Conservation (phyloP, 2,888 invertebrate species). For the Pegoplata infirma region DNA sequence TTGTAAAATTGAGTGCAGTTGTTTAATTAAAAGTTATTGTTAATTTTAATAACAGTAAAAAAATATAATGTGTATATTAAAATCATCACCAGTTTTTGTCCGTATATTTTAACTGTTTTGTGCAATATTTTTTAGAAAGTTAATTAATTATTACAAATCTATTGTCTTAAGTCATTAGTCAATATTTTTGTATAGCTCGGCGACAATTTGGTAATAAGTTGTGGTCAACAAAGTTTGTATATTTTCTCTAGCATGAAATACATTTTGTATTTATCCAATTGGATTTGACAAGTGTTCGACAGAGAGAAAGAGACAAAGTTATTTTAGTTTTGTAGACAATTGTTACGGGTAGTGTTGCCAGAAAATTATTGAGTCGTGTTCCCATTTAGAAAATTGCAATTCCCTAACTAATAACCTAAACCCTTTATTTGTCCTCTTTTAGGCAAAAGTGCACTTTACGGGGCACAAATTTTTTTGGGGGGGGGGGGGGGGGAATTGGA, state of each 20-base stretch:
- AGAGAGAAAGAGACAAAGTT: not conserved
- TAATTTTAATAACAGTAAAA: not conserved
- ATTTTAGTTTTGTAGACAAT: not conserved
- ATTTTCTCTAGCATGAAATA: not conserved
- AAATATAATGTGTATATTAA: not conserved
- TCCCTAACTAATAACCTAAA: too few relatives aligned
- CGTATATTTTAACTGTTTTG: constrained; percentile 2
- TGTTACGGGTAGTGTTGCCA: too few relatives aligned
- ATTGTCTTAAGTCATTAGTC: constrained; percentile 5
- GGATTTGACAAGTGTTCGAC: not conserved
- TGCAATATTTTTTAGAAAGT: constrained; percentile 2
- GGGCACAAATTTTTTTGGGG: too few relatives aligned
- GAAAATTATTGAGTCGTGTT: too few relatives aligned
- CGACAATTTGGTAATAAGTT: constrained; percentile 10
- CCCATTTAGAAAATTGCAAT: too few relatives aligned
- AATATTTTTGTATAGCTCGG: constrained; percentile 6
- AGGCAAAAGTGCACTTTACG: too few relatives aligned
- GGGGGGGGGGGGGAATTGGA: too few relatives aligned
- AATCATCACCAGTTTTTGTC: constrained; percentile 21
- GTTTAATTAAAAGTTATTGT: not conserved
- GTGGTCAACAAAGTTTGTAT: not conserved
- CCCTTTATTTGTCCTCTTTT: too few relatives aligned
- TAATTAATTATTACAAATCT: constrained; percentile 18
- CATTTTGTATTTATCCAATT: constrained; percentile 23
- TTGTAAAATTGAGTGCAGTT: not conserved